A percentile compares a stretch with the other conserved stretches of the same genome.
Conservation (phyloP, 2,797 vertebrate species). For the Typhlichthys eigenmanni region DNA sequence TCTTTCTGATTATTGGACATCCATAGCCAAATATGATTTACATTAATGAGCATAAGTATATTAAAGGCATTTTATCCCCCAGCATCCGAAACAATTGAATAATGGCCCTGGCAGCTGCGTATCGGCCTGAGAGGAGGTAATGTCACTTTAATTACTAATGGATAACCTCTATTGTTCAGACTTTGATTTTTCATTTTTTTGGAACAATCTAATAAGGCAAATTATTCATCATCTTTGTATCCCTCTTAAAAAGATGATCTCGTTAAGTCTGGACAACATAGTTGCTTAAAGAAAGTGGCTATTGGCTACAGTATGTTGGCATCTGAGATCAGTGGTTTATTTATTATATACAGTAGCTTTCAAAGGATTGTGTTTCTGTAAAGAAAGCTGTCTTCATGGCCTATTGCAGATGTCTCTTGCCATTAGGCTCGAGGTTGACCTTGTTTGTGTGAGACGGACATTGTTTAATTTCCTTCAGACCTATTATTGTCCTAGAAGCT, state of each 20-base stretch:
- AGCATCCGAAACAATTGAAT: conserved; percentile 80
- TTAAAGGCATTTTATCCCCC: conserved; percentile 83
- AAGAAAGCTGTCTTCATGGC: conserved; percentile 51
- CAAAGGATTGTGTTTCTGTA: conserved; percentile 55
- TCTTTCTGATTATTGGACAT: conserved; percentile 87
- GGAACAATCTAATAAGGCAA: conserved; percentile 79
- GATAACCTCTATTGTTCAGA: conserved; percentile 75
- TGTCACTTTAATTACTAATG: conserved; percentile 85
- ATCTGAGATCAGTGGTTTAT: conserved; percentile 68
- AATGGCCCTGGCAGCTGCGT: conserved; percentile 75
- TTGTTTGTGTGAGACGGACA: conserved; percentile 50
- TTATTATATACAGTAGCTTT: conserved; percentile 68
- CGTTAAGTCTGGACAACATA: conserved; percentile 56
- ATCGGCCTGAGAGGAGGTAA: conserved; percentile 66
- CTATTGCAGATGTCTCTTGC: conserved; percentile 50
- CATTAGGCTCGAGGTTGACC: conserved; percentile 53
- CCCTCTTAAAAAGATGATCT: conserved; percentile 73
- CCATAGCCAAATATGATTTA: conserved; percentile 88
- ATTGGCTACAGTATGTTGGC: conserved; percentile 48
- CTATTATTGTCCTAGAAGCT: conserved; percentile 31
- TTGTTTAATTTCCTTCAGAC: conserved; percentile 34
- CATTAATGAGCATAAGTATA: conserved; percentile 87
- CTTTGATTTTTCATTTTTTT: conserved; percentile 79
- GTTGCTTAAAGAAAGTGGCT: conserved; percentile 72
- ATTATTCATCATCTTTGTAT: conserved; percentile 78